A percentile compares a stretch with the other conserved stretches of the same genome.
These are phyloP conservation scores for Apocheima hispidaria DNA, from an alignment of 2,888 invertebrate species.

Conservation along the genomic window DNA sequence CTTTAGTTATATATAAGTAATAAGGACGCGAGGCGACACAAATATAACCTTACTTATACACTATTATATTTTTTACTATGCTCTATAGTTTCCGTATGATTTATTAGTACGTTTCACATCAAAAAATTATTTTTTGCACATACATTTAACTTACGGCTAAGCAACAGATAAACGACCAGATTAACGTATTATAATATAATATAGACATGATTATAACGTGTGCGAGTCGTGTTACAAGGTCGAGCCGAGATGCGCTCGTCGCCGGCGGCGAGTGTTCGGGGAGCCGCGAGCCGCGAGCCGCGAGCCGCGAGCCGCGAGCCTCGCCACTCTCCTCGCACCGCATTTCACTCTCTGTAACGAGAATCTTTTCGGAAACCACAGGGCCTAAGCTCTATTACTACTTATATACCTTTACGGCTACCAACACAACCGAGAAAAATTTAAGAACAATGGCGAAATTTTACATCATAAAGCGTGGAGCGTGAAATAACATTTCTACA, in stretches of 20 bases:
- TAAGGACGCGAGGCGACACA: constrained; percentile 40
- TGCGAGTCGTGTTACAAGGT: background rate
- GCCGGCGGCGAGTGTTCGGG: too few relatives aligned
- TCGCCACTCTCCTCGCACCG: background rate
- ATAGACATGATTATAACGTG: constrained; percentile 30
- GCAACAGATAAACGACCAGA: constrained; percentile 54
- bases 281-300: background rate
- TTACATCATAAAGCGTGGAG: too few relatives aligned
- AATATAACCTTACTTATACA: constrained; percentile 43
- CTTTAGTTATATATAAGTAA: constrained; percentile 10
- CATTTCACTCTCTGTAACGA: background rate
- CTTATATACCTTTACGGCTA: background rate
- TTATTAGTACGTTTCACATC: constrained; percentile 67
- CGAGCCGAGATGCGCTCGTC: too few relatives aligned
- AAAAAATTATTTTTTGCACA: constrained; percentile 65
- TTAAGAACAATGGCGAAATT: too few relatives aligned
- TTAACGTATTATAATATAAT: constrained; percentile 31
- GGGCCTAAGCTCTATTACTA: background rate
- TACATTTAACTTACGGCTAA: constrained; percentile 64
- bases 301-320: background rate
- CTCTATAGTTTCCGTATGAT: constrained; percentile 47
- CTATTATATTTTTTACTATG: constrained; percentile 42
- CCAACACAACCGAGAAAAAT: background rate
- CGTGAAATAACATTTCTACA: too few relatives aligned
- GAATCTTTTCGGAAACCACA: background rate